A percentile compares a stretch with the other conserved stretches of the same genome.
These are phyloP conservation scores for Epizoanthus fatuus DNA, from an alignment of 92 coral and sea anemone genomes.

Conservation along the genomic window DNA sequence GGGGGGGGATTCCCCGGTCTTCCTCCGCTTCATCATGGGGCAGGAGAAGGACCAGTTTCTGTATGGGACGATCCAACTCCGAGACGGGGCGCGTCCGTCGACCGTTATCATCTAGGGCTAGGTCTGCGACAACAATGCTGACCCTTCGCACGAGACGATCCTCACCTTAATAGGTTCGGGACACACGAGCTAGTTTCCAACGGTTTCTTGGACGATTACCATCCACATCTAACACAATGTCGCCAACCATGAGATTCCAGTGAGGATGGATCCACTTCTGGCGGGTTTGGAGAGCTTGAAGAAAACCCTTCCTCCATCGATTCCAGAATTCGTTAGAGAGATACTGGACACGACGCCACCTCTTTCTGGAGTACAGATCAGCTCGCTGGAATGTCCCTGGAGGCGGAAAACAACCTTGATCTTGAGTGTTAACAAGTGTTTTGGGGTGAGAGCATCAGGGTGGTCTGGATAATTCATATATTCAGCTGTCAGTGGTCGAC, in stretches of 20 bases:
- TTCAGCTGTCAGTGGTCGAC: too few species aligned
- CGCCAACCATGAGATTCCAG: neutral
- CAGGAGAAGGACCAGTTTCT: too few species aligned
- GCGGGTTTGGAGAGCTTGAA: conserved; percentile 3
- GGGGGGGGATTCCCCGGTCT: too few species aligned
- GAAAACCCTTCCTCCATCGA: neutral
- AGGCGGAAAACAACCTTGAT: neutral
- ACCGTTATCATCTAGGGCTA: too few species aligned
- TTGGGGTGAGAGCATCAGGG: too few species aligned
- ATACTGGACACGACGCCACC: too few species aligned
- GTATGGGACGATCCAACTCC: too few species aligned
- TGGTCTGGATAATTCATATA: too few species aligned
- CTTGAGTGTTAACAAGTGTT: too few species aligned
- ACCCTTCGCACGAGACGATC: neutral
- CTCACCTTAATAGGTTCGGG: neutral
- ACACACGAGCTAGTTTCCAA: neutral
- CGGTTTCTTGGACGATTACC: neutral
- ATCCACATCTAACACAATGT: neutral
- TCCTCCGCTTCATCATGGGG: too few species aligned
- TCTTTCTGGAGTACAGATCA: neutral
- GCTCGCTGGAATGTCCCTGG: neutral
- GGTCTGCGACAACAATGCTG: too few species aligned
- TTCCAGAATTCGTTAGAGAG: neutral
- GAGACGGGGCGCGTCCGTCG: too few species aligned
- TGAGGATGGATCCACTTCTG: neutral